A percentile compares a stretch with the other conserved stretches of the same genome.
These are phyloP conservation scores for Apogon hyalosoma DNA, from an alignment of 2,797 vertebrate species.

Conservation along the genomic window DNA sequence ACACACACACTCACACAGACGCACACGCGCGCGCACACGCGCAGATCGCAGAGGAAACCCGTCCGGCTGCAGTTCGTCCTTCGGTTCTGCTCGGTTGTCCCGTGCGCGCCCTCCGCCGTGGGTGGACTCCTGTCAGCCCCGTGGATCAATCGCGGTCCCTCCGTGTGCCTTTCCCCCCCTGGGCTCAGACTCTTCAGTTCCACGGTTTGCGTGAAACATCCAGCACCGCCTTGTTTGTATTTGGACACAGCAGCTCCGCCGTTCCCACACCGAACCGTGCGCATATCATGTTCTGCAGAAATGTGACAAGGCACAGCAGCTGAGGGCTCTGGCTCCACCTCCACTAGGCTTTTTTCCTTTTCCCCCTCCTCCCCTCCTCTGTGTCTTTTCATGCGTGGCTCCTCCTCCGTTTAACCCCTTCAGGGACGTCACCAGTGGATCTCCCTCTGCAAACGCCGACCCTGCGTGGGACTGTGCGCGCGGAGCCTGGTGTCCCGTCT, in stretches of 20 bases:
- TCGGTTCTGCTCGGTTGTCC: slow-evolving; percentile 61
- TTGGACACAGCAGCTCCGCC: slow-evolving; percentile 44
- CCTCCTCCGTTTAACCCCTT: slow-evolving; percentile 82
- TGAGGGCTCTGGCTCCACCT: slow-evolving; percentile 75
- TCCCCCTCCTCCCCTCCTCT: slow-evolving; percentile 24
- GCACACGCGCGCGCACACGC: not conserved
- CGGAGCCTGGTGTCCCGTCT: slow-evolving; percentile 11
- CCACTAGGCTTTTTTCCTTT: slow-evolving; percentile 38
- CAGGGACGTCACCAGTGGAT: slow-evolving; percentile 48
- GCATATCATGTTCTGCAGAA: slow-evolving; percentile 75
- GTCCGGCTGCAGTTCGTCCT: slow-evolving; percentile 55
- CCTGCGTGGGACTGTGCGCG: slow-evolving; percentile 30
- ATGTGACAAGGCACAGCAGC: slow-evolving; percentile 85
- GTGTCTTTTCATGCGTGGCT: slow-evolving; percentile 63
- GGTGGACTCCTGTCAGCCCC: slow-evolving; percentile 62
- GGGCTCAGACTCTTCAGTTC: slow-evolving; percentile 40
- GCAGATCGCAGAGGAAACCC: slow-evolving; percentile 36
- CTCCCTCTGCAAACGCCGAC: slow-evolving; percentile 9
- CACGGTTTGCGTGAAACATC: slow-evolving; percentile 20
- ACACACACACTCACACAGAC: no score
- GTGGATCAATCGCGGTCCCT: slow-evolving; percentile 43
- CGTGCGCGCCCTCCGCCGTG: slow-evolving; percentile 60
- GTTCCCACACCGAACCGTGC: slow-evolving; percentile 68
- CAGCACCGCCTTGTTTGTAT: slow-evolving; percentile 58
- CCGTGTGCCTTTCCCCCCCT: slow-evolving; percentile 41